Base-by-base conservation (phyloP, 2,888 invertebrate species). In the Lepidochitona cinerea region DNA sequence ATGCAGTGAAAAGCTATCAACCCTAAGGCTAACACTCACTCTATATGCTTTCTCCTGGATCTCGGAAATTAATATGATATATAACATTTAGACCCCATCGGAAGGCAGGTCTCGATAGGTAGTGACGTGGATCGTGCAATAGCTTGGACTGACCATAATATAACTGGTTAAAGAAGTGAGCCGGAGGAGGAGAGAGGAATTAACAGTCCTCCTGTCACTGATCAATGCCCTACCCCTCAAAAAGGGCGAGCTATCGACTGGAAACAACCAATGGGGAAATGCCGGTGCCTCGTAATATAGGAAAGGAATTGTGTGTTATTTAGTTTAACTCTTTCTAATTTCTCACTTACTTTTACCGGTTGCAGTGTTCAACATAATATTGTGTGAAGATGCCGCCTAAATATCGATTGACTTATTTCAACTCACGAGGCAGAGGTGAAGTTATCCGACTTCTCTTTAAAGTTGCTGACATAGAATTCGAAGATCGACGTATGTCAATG, bases 401-500 rank as follows among this genome's bases (percentile, higher is more conserved):
- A 26, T 59, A 59, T 26, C 59, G 59, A 29, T 32, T 59, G 26
- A 59, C 59, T 29, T 59, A 59, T 32, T 59, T 59, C 32, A 9
- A 59, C 29, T 59, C 59, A 29, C 59, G 59, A 4, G 59, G 59
- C 12, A 59, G 59, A 59, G 59, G 26, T 4, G 59, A 59, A 59
- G 59, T 59, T 9, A 59, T 59, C 14, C 59, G 59, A 23, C 59
- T 59, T 12, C 23, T 59, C 59, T 59, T 59, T 32, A 59, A 59
- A 59, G 59, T 59, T 26, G 59, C 59, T 4, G 59, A 59, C 26
- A 32, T 29, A 32, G 59, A 59, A 59, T 59, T 59, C 59, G 59
- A 59, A 59, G 59, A 59, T 26, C 18, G 59, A 26, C 59, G 59
- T 32, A 59, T 59, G 59, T 29, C 23, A 59, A 4, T 4, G 18